Base-by-base conservation (phyloP, 53 echinoderm and acorn worm species). In the Arbacia lixula region DNA sequence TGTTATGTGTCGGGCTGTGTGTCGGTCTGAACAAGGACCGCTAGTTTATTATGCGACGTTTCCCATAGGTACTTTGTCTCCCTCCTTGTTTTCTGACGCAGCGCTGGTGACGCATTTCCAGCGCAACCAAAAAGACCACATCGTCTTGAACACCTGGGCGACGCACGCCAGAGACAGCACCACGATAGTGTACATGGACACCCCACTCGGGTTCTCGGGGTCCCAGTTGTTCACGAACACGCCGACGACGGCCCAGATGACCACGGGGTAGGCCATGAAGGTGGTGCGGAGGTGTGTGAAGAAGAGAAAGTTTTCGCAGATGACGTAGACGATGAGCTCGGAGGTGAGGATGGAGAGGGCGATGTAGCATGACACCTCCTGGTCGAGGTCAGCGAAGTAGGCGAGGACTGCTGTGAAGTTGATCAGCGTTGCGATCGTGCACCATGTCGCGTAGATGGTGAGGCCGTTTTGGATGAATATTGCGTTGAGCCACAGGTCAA, bases 381-480 rank as follows among this genome's bases (percentile, higher is more conserved):
- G 71, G 2, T 58, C 75, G 62, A 95, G 53, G n/a, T 86, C 66
- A 20, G 84, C 90, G 22, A 69, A 87, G 54, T 85, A 88, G 12
- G 58, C 61, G 12, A 92, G 54, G n/a, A 75, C 77, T 20, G 35
- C 55, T 36, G 76, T 56, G 38, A 89, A 58, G 41, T 68, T 85
- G 39, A 89, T 53, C 8, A 89, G 85, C 0, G 89, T 85, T 9
- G 85, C 85, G 26, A 89, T 85, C 3, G 85, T 58, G 34, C 68
- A 67, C 89, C 89, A 89, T 21, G 89, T 65, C 3, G 89, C 89
- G 60, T 85, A 89, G 20, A 85, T 42, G 37, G 85, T 65, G 79
- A 89, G 38, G 16, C 89, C 85, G 58, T 89, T 89, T 46, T 85
- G 80, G 19, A 89, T 66, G n/a, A 89, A 83, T 14, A 89, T 60